These are phyloP conservation scores for Acanthiza pusilla DNA, from an alignment of 2,797 vertebrate genomes.

Conservation along the genomic window DNA sequence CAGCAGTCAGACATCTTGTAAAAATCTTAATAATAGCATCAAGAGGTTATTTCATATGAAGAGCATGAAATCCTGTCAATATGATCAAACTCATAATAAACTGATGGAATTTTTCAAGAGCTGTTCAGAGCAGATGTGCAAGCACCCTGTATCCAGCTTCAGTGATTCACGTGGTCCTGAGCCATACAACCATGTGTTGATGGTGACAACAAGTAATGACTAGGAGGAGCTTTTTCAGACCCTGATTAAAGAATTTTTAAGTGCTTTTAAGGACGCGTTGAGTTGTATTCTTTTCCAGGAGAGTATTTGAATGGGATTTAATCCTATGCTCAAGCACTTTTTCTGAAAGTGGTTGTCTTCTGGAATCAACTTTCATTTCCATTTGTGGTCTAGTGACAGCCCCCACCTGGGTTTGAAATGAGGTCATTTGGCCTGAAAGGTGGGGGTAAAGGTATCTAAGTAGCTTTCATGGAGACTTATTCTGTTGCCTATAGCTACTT, in stretches of 20 bases:
- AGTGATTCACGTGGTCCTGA: not conserved
- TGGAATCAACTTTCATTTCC: slow-evolving; percentile 23
- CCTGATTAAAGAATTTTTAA: slow-evolving; percentile 28
- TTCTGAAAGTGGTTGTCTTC: slow-evolving; percentile 46
- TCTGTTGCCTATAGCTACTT: slow-evolving; percentile 46
- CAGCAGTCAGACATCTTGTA: not conserved
- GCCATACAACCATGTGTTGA: not conserved
- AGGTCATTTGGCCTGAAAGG: slow-evolving; percentile 51
- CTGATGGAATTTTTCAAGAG: not conserved
- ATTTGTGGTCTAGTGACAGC: slow-evolving; percentile 38
- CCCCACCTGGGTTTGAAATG: slow-evolving; percentile 49
- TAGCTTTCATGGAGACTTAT: slow-evolving; percentile 43
- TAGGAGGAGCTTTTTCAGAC: not conserved
- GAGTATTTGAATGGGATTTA: slow-evolving; percentile 34
- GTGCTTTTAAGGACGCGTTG: not conserved
- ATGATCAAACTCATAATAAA: not conserved
- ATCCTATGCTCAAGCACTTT: slow-evolving; percentile 28
- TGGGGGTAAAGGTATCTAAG: slow-evolving; percentile 51
- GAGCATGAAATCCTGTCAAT: not conserved
- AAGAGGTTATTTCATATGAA: not conserved
- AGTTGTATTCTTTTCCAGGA: slow-evolving; percentile 19
- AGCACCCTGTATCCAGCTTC: not conserved
- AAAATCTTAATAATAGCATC: not conserved
- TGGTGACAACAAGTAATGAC: not conserved
- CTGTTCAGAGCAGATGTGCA: not conserved